These are phyloP conservation scores for Fregetta grallaria DNA, from an alignment of 2,113 vertebrate genomes.

Conservation along the genomic window DNA sequence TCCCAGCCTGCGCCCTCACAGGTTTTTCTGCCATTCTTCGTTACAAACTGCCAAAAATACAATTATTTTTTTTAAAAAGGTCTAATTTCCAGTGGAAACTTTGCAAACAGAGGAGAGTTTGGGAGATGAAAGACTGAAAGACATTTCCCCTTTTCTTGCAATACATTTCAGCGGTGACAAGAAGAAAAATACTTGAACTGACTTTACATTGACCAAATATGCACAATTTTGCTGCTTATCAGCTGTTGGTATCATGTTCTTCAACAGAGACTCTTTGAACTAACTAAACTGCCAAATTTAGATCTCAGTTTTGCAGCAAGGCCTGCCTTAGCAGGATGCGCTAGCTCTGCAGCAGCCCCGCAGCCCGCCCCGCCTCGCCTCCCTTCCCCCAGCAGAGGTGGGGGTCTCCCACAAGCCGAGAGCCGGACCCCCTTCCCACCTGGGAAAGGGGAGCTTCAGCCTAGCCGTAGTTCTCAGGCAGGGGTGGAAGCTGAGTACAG, in stretches of 20 bases:
- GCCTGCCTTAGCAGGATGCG: neutral
- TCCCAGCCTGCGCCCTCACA: too few relatives aligned
- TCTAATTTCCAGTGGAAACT: too few relatives aligned
- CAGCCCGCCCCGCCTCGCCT: neutral
- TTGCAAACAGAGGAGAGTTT: too few relatives aligned
- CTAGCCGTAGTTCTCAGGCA: neutral
- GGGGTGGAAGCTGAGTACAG: neutral
- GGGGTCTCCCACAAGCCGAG: fast-evolving
- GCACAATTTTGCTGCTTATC: neutral
- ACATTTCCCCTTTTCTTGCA: too few relatives aligned
- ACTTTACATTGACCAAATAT: neutral
- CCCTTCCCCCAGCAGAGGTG: neutral
- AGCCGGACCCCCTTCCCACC: neutral
- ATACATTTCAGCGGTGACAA: too few relatives aligned
- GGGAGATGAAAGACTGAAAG: too few relatives aligned
- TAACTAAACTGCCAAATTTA: neutral
- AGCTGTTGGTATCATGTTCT: neutral
- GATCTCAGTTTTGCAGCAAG: neutral
- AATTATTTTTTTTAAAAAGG: too few relatives aligned
- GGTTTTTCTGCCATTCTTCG: too few relatives aligned
- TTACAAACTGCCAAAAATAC: too few relatives aligned
- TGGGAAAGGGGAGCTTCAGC: neutral
- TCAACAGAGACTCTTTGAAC: neutral
- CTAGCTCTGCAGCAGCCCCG: neutral
- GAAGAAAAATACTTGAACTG: too few relatives aligned